Base-by-base conservation (phyloP, 2,888 invertebrate genomes). In the Polymixis flavicincta region DNA sequence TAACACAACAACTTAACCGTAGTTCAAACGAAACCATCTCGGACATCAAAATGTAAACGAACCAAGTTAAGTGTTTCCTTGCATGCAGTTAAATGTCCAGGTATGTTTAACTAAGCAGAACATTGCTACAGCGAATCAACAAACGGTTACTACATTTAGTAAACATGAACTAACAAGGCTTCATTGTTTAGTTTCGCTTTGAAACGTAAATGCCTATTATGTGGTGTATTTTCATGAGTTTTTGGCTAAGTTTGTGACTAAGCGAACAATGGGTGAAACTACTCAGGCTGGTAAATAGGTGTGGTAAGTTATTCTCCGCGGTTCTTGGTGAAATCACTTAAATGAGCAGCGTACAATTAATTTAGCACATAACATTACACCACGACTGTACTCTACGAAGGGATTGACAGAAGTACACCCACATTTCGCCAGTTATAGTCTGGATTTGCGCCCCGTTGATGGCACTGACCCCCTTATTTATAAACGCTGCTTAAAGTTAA, bases 61-160 rank as follows among this genome's bases (percentile, higher is more conserved):
- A 61, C 52, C 32, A 22, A n/a, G 65, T 52, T 54, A 74, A 76
- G 61, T 73, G 85, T 87, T 82, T 73, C 57, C 75, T 82, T 32
- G 87, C 87, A 87, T 85, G 87, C 65, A 65, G 25, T 60, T 85
- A 85, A 85, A 85, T 74, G 71, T 73, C 42, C 78, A 54, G 81
- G 73, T 48, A 64, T 72, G 61, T 77, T 77, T 76, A 75, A 73
- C 71, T 74, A 85, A 52, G 71, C 50, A 55, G 54, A 76, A 66
- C 74, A 70, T 63, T 70, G 68, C 42, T 61, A 64, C 60, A 25
- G 52, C 42, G 68, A 61, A 71, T 73, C 50, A 72, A 85, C 85
- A 81, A 77, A 70, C 32, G 25, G 67, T 72, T 64, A 63, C 54
- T 61, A 70, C 28, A 69, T 55, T 71, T 61, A 55, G 85, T 85